Percentiles rank a stretch among this genome's conserved stretches.
phyloP scores from a whole-genome alignment of 23 tunicate genomes.

The Ciona savignyi region DNA sequence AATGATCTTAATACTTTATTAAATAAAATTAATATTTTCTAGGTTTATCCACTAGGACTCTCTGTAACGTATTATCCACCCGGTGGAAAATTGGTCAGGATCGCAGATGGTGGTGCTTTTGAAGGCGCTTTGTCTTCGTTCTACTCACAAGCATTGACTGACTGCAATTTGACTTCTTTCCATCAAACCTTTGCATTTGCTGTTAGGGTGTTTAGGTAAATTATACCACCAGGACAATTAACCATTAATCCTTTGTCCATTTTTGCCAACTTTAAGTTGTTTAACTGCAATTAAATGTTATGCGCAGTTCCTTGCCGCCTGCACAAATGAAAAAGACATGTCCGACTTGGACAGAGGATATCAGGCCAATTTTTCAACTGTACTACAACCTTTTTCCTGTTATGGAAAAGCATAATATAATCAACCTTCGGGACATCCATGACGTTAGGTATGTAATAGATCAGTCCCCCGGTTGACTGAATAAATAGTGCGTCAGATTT shows the following conservation, averaged over 20 bases:
- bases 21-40: too few species aligned
- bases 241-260: neutral
- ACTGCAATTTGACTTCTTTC: neutral
- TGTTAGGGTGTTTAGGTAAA: neutral
- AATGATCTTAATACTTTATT: too few species aligned
- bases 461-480: too few species aligned
- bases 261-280: too few species aligned
- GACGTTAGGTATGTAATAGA: constrained; percentile 52
- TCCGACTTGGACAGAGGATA: constrained; percentile 65
- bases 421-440: constrained; percentile 38
- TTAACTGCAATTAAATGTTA: too few species aligned
- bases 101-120: neutral
- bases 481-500: too few species aligned
- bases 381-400: constrained; percentile 60
- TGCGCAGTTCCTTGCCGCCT: constrained; percentile 38
- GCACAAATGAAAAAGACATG: constrained; percentile 35
- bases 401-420: constrained; percentile 51
- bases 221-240: neutral
- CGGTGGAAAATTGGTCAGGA: neutral
- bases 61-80: neutral
- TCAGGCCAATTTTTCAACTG: constrained; percentile 41
- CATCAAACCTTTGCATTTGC: neutral
- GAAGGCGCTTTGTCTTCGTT: neutral
- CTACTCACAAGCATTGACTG: neutral
- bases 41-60: neutral